phyloP scores from a whole-genome alignment of 1,140 invertebrate genomes.

The Parapsyche elsis region DNA sequence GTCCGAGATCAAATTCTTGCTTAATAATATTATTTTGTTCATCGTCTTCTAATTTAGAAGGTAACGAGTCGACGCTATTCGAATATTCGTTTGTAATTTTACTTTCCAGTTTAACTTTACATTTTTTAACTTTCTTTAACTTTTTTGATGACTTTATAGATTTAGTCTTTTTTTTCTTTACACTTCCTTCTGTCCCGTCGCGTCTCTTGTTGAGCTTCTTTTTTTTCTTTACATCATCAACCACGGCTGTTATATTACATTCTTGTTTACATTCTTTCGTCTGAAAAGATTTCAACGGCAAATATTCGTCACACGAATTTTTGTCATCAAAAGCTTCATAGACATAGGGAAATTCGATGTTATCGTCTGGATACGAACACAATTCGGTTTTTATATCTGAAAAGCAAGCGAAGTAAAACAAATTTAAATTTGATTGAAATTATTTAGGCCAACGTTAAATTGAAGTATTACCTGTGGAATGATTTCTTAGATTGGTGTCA shows the following conservation, averaged over 20 bases:
- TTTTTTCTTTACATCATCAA: neutral
- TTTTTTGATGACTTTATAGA: neutral
- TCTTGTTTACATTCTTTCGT: neutral
- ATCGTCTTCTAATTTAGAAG: neutral
- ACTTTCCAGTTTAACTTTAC: neutral
- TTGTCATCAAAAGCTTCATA: conserved; percentile 11
- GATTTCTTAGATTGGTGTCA: conserved; percentile 11
- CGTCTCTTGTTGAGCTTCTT: neutral
- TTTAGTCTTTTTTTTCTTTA: conserved; percentile 24
- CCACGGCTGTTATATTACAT: too few species aligned
- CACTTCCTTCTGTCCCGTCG: neutral
- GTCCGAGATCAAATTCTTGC: neutral
- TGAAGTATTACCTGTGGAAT: neutral
- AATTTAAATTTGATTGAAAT: neutral
- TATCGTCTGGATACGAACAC: neutral
- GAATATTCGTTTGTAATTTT: too few species aligned
- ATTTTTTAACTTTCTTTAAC: neutral
- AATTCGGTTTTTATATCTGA: conserved; percentile 13
- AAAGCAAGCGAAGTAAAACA: neutral
- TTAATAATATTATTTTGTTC: neutral
- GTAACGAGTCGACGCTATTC: too few species aligned
- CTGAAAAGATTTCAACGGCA: neutral
- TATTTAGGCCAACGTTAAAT: neutral
- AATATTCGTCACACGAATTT: neutral
- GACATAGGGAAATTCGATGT: neutral